phyloP scores from a whole-genome alignment of 37 sponge, comb jelly and placozoan species.

The Agelas oroides region DNA sequence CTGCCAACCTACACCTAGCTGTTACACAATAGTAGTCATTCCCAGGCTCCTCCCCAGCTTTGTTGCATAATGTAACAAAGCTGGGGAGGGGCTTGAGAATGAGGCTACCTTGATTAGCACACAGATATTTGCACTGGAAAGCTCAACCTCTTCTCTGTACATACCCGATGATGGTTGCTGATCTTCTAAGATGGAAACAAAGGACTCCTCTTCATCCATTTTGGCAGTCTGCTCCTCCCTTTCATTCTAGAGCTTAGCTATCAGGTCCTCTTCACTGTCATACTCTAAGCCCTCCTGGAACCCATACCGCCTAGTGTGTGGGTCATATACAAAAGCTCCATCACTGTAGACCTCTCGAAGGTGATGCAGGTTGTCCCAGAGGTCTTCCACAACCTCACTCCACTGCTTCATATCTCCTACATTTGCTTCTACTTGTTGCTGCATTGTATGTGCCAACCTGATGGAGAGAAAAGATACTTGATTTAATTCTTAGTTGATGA shows the following conservation, averaged over 20 bases:
- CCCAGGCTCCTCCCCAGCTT: too few relatives aligned
- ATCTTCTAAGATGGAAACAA: not conserved
- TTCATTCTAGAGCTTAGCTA: conserved; percentile 10
- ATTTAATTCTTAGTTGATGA: too few relatives aligned
- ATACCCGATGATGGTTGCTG: too few relatives aligned
- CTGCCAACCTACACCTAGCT: too few relatives aligned
- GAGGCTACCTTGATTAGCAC: too few relatives aligned
- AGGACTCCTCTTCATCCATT: conserved; percentile 16
- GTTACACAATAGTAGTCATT: too few relatives aligned
- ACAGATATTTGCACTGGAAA: too few relatives aligned
- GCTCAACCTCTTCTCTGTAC: too few relatives aligned
- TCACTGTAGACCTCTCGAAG: conserved; percentile 36
- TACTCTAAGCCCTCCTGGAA: conserved; percentile 20
- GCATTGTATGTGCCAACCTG: conserved; percentile 7
- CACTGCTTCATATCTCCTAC: conserved; percentile 4
- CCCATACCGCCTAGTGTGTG: conserved; percentile 26
- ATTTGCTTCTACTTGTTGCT: conserved; percentile 13
- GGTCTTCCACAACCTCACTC: conserved; percentile 54
- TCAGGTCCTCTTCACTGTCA: not conserved
- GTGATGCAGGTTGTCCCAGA: conserved; percentile 51
- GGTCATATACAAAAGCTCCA: conserved; percentile 60
- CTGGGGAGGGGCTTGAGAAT: too few relatives aligned
- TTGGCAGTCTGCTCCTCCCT: not conserved
- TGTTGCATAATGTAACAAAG: too few relatives aligned
- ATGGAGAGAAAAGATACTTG: too few relatives aligned